A percentile compares a stretch with the other conserved stretches of the same genome.
Conservation (phyloP, 2,113 vertebrate genomes). For the Gymnorhina tibicen region DNA sequence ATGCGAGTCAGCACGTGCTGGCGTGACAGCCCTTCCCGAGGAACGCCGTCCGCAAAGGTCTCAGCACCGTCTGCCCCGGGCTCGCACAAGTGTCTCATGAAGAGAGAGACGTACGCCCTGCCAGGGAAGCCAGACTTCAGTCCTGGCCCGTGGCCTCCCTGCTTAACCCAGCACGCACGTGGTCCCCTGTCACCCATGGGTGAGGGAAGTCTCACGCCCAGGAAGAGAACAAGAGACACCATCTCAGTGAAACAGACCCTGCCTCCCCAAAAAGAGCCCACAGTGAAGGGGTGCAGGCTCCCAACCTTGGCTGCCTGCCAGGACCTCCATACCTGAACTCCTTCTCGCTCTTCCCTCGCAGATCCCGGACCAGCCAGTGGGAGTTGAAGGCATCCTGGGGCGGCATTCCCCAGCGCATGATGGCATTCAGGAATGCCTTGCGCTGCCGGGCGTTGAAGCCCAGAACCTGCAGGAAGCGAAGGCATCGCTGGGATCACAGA, state of each 20-base stretch:
- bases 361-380: conserved; percentile 95
- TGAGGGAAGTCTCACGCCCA: neutral
- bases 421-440: conserved; percentile 95
- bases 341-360: conserved; percentile 94
- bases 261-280: neutral
- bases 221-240: accelerated
- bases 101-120: conserved; percentile 96
- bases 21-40: conserved; percentile 91
- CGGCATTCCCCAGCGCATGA: conserved; percentile 99
- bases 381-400: conserved; percentile 98
- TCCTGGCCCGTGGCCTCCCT: accelerated
- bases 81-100: conserved; percentile 97
- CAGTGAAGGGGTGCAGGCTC: accelerated
- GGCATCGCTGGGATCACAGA: neutral
- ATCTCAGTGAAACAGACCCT: neutral
- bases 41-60: conserved; percentile 94
- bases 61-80: conserved; percentile 92
- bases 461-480: conserved; percentile 77
- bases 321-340: conserved; percentile 83
- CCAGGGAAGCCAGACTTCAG: neutral
- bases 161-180: neutral
- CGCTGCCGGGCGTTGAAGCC: conserved; percentile 96
- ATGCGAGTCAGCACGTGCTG: conserved; percentile 97
- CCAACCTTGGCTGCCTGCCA: neutral
- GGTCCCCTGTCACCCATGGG: accelerated